These are phyloP conservation scores for Oenanthe oenanthe DNA, from an alignment of 2,113 vertebrate genomes.

Conservation along the genomic window DNA sequence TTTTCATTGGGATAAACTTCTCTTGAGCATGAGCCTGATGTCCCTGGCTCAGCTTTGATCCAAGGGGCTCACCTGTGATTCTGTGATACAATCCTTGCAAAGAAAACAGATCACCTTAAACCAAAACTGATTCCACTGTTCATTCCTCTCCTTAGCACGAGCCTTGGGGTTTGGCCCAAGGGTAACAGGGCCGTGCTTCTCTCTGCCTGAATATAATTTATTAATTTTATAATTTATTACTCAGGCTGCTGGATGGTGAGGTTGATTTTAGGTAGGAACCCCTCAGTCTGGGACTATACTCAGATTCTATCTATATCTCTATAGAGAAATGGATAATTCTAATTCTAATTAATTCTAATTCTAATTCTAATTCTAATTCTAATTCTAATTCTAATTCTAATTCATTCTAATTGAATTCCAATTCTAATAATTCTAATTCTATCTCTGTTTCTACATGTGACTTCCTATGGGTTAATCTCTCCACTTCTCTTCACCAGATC, in stretches of 20 bases:
- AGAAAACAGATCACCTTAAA: not conserved
- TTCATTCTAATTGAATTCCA: not conserved
- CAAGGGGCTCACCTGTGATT: not conserved
- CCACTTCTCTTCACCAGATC: not conserved
- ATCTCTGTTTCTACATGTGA: rapidly evolving
- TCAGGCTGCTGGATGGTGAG: not conserved
- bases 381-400: no score
- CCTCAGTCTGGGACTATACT: not conserved
- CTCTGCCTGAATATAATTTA: not conserved
- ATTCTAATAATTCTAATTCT: not conserved
- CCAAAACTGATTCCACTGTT: not conserved
- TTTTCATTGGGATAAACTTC: not conserved
- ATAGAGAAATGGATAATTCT: not conserved
- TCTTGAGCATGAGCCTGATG: not conserved
- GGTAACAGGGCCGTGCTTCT: not conserved
- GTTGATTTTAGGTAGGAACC: not conserved
- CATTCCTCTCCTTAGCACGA: not conserved
- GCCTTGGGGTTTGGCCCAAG: not conserved
- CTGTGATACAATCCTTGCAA: not conserved
- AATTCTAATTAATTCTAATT: not conserved
- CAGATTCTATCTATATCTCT: not conserved
- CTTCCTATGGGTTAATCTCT: not conserved
- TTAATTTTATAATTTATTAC: no score
- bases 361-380: not conserved
- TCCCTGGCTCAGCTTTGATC: not conserved